These are phyloP conservation scores for Mastigias papua DNA, from an alignment of 30 jellyfish, hydroid and myxozoan genomes.

Conservation along the genomic window DNA sequence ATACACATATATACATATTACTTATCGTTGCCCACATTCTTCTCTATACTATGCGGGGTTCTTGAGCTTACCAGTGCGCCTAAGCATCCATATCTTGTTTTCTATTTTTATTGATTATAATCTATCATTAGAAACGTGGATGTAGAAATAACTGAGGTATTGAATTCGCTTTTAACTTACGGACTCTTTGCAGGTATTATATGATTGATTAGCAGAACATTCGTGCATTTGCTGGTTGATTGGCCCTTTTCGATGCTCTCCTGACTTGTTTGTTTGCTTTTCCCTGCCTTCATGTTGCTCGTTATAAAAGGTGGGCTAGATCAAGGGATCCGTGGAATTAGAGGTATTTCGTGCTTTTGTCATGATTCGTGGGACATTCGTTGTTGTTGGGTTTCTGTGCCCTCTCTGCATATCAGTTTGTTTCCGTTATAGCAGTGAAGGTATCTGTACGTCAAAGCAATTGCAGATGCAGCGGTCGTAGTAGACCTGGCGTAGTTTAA, in stretches of 20 bases:
- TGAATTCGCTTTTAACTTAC: not conserved
- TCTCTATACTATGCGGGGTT: too few species aligned
- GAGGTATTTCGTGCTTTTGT: constrained; percentile 56
- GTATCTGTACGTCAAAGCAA: not conserved
- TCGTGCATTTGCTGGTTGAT: constrained; percentile 10
- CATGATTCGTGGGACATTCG: constrained; percentile 28
- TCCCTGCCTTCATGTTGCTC: constrained; percentile 20
- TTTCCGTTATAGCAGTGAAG: not conserved
- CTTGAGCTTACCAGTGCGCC: not conserved
- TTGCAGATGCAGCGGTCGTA: too few species aligned
- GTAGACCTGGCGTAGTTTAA: not conserved
- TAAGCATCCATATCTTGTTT: not conserved
- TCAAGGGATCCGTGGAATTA: constrained; percentile 40
- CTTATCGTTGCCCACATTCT: too few species aligned
- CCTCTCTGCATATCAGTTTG: not conserved
- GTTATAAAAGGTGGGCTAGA: constrained; percentile 54
- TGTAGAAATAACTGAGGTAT: not conserved
- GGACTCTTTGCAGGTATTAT: not conserved
- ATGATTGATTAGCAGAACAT: not conserved
- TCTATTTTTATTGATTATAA: not conserved
- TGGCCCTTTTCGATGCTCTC: constrained; percentile 4
- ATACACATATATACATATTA: too few species aligned
- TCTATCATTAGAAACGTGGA: not conserved
- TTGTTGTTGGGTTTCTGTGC: not conserved
- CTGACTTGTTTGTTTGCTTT: constrained; percentile 12